These are phyloP conservation scores for Phrynocephalus vlangalii DNA, from an alignment of 2,797 vertebrate genomes.

Conservation along the genomic window DNA sequence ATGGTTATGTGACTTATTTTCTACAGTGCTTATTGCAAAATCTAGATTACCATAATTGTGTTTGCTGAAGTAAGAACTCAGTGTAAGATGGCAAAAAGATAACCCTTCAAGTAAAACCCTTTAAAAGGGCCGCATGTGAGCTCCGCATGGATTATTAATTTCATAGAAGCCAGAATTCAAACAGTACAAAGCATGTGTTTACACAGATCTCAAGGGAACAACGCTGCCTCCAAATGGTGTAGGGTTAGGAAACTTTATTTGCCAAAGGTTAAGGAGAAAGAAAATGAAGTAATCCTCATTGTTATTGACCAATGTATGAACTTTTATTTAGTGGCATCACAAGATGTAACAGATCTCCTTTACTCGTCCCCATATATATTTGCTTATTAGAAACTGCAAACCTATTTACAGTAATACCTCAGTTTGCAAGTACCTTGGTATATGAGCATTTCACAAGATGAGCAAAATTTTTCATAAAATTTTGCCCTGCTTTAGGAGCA, in stretches of 20 bases:
- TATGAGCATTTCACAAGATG: too few relatives aligned
- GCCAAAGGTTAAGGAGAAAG: background rate
- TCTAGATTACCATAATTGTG: slow-evolving; percentile 30
- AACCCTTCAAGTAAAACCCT: slow-evolving; percentile 28
- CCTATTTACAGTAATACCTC: too few relatives aligned
- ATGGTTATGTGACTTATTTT: background rate
- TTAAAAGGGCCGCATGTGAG: slow-evolving; percentile 12
- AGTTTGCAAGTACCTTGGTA: too few relatives aligned
- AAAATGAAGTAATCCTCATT: too few relatives aligned
- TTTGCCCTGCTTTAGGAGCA: too few relatives aligned
- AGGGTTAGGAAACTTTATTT: background rate
- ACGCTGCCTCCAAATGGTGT: background rate
- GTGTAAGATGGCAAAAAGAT: slow-evolving; percentile 21
- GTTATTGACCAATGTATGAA: too few relatives aligned
- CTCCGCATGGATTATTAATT: background rate
- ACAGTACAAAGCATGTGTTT: background rate
- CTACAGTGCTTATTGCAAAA: slow-evolving; percentile 31
- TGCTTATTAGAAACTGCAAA: too few relatives aligned
- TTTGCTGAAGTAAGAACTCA: slow-evolving; percentile 2
- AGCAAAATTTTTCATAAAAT: too few relatives aligned
- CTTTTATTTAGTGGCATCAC: background rate
- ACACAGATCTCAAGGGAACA: background rate
- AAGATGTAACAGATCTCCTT: background rate
- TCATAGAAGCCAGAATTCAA: background rate
- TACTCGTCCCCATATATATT: background rate